Conservation (phyloP, 2,113 vertebrate genomes). For the Jacana jacana region DNA sequence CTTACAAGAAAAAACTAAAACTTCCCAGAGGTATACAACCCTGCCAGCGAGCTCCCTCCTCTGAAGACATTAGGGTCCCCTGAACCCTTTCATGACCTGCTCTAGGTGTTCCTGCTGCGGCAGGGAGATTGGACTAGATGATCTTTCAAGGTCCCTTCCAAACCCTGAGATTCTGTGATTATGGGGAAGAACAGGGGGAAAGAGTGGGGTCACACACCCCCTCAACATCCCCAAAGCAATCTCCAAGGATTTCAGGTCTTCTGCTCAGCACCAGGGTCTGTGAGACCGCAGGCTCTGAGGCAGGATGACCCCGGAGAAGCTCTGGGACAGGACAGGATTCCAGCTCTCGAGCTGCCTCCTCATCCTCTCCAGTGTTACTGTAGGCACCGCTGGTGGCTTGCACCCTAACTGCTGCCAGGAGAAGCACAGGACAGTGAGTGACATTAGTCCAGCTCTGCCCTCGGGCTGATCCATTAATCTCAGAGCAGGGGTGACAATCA, state of each 20-base stretch:
- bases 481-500: background rate
- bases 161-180: too few relatives aligned
- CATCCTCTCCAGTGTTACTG: background rate
- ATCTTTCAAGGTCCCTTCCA: too few relatives aligned
- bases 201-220: background rate
- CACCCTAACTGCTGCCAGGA: conserved; percentile 1
- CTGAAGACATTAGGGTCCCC: background rate
- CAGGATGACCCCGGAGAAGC: background rate
- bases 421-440: conserved; percentile 9
- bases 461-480: background rate
- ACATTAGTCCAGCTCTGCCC: background rate
- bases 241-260: background rate
- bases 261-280: background rate
- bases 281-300: background rate
- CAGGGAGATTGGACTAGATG: too few relatives aligned
- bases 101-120: too few relatives aligned
- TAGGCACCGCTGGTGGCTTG: background rate
- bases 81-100: background rate
- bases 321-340: background rate
- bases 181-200: background rate
- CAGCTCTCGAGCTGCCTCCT: background rate
- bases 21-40: background rate
- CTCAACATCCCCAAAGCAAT: background rate
- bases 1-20: too few relatives aligned
- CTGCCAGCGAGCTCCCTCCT: background rate